A percentile compares a stretch with the other conserved stretches of the same genome.
Conservation (phyloP, 2,888 invertebrate genomes). For the Auanema freiburgensis region DNA sequence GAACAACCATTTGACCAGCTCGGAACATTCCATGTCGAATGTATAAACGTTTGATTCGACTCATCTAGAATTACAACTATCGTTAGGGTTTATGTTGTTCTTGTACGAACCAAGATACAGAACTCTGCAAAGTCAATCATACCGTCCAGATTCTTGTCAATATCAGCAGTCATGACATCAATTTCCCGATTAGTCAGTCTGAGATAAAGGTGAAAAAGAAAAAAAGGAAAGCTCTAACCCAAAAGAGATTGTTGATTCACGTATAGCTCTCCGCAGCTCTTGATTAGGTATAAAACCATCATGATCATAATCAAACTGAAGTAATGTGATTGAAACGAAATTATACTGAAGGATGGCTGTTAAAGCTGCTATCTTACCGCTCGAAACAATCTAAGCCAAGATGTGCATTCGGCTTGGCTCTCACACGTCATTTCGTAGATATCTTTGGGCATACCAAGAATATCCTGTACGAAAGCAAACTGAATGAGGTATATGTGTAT, state of each 20-base stretch:
- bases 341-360: not conserved
- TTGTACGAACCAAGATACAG: slow-evolving; percentile 63
- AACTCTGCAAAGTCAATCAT: slow-evolving; percentile 67
- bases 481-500: too few species aligned
- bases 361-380: slow-evolving; percentile 26
- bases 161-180: slow-evolving; percentile 59
- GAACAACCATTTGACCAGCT: slow-evolving; percentile 55
- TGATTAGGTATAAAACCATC: slow-evolving; percentile 65
- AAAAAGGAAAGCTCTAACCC: slow-evolving; percentile 25
- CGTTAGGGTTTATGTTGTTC: not conserved
- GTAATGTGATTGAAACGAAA: not conserved
- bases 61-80: slow-evolving; percentile 48
- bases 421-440: slow-evolving; percentile 13
- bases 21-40: slow-evolving; percentile 51
- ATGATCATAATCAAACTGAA: slow-evolving; percentile 62
- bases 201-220: not conserved
- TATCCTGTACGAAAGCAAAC: too few species aligned
- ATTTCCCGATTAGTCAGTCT: slow-evolving; percentile 26
- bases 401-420: slow-evolving; percentile 18
- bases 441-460: too few species aligned
- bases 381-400: slow-evolving; percentile 48
- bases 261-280: slow-evolving; percentile 64
- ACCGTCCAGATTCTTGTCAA: slow-evolving; percentile 64
- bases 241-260: slow-evolving; percentile 59
- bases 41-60: slow-evolving; percentile 50